Evolutionary conservation across 2,888 invertebrate genomes (phyloP), one percentile per base, ranked within the genome.

Genomic region (Pteria penguin): DNA sequence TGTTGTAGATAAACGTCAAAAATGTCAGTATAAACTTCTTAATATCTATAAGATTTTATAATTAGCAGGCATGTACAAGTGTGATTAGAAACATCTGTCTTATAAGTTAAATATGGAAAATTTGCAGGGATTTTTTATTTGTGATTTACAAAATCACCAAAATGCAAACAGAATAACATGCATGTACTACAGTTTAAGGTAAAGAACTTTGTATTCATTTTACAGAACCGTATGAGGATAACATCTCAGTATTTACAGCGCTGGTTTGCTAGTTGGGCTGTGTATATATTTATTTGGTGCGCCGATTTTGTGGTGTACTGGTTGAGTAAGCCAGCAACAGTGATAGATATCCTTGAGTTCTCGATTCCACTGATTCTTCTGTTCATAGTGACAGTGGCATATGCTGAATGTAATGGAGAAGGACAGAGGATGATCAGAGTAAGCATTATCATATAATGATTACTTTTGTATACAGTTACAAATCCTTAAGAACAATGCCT

Each of bases 331-430:
- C 77, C 87, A 1, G 91, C 92, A 4, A 82, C 86, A 0, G 73
- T 91, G 2, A 69, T 87, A 5, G 92, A 89, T 26, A 89, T 93
- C 29, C 80, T 88, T 3, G 87, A 92, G 83, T 92, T 93, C 79
- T 74, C 91, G 26, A 82, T 91, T 2, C 93, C 93, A 1, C 85
- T 93, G 22, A 70, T 92, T 8, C 69, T 92, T 2, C 86, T 93
- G 1, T 89, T 92, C 0, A 83, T 93, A 0, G 65, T 93, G 58
- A 88, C 91, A 62, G 91, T 92, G 2, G 92, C 92, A 0, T 92
- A 91, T 79, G 93, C 92, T 1, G 93, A 93, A 86, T 92, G 92
- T 36, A 93, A 93, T 80, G 89, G 90, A 66, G 93, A 93, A 82
- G 92, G 92, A n/a, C 88, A 87, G 32, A 86, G 91, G 24, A 86